phyloP scores from a whole-genome alignment of 1,140 invertebrate genomes.

The Portunus trituberculatus region DNA sequence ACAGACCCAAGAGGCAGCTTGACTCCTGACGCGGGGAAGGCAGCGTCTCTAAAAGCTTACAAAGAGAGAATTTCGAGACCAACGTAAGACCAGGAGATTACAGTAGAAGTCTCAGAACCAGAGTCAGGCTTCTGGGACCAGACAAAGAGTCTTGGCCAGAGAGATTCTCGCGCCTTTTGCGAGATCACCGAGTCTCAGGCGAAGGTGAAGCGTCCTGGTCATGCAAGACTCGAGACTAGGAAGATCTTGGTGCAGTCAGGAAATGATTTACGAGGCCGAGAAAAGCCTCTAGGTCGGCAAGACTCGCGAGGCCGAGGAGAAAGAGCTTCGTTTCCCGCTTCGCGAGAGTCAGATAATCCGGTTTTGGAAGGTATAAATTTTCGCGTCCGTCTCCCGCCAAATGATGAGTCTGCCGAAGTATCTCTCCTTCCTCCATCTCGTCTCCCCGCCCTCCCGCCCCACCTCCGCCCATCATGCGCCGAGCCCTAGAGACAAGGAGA shows the following conservation, averaged over 20 bases:
- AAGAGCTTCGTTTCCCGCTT: slow-evolving; percentile 20
- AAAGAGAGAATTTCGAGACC: neutral
- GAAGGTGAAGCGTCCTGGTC: neutral
- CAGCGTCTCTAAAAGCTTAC: neutral
- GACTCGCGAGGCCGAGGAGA: slow-evolving; percentile 5
- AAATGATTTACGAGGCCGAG: neutral
- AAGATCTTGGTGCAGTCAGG: neutral
- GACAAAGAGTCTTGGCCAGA: neutral
- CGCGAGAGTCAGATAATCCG: neutral
- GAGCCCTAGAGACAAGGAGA: neutral
- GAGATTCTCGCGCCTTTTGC: neutral
- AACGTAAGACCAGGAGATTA: neutral
- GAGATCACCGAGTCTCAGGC: neutral
- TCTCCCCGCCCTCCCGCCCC: neutral
- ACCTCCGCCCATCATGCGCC: neutral
- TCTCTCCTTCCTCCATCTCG: neutral
- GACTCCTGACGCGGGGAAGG: neutral
- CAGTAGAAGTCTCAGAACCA: neutral
- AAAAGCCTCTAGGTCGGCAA: neutral
- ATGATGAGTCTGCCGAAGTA: slow-evolving; percentile 20
- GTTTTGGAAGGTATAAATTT: slow-evolving; percentile 23
- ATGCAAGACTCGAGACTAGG: neutral
- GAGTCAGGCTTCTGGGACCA: neutral
- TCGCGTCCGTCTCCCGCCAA: slow-evolving; percentile 8
- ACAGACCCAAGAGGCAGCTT: neutral